Evolutionary conservation across 2,888 invertebrate genomes (phyloP).

Genomic region (Melanophora roralis): DNA sequence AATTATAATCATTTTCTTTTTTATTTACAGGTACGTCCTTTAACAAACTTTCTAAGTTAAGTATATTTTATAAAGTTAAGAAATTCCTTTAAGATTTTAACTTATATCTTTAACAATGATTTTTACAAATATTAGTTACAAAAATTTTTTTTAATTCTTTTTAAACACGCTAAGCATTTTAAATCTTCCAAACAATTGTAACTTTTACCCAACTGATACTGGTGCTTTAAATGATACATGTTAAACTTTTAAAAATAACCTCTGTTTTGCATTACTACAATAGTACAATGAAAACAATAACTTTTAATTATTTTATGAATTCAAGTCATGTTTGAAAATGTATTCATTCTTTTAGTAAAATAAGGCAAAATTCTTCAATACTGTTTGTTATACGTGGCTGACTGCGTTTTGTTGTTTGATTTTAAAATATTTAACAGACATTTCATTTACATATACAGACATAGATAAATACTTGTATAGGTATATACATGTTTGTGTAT

Average conservation of each 20-base stretch:
- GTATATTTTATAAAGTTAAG: background rate
- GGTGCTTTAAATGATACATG: background rate
- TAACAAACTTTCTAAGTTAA: background rate
- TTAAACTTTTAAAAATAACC: background rate
- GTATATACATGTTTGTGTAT: background rate
- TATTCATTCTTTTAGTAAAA: conserved; percentile 24
- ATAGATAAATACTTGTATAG: background rate
- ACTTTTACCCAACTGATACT: background rate
- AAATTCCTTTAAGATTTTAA: background rate
- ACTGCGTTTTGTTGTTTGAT: background rate
- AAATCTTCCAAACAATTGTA: background rate
- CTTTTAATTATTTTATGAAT: conserved; percentile 59
- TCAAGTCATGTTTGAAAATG: conserved; percentile 58
- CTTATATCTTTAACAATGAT: too few relatives aligned
- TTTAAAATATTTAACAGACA: conserved; percentile 7
- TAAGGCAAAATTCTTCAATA: background rate
- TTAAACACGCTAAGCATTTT: too few relatives aligned
- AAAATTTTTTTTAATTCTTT: too few relatives aligned
- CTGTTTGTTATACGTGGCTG: background rate
- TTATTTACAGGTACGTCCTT: conserved; percentile 42
- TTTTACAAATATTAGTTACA: too few relatives aligned
- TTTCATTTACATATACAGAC: too few relatives aligned
- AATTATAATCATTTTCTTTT: background rate
- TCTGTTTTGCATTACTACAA: conserved; percentile 2
- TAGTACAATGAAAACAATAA: conserved; percentile 11